phyloP scores from a whole-genome alignment of 2,888 invertebrate genomes.

The Laothoe populi region DNA sequence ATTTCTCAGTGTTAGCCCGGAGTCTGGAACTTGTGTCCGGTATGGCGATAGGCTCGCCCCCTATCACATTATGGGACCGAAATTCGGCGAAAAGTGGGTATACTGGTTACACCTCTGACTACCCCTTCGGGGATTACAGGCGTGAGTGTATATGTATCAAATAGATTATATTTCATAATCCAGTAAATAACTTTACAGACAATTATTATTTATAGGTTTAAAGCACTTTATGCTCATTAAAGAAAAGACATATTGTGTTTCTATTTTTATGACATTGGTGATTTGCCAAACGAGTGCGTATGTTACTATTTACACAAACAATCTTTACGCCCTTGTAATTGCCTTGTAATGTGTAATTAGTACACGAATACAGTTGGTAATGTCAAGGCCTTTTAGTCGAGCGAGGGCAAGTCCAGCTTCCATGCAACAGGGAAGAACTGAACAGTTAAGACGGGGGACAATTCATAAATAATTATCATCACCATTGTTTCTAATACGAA shows the following conservation, averaged over 20 bases:
- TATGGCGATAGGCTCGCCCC: too few relatives aligned
- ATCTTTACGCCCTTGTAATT: slow-evolving; percentile 44
- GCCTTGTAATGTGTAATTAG: slow-evolving; percentile 54
- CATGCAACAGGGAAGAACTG: slow-evolving; percentile 24
- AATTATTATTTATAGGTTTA: slow-evolving; percentile 8
- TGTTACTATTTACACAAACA: slow-evolving; percentile 25
- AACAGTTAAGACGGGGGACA: neutral
- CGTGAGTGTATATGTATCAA: too few relatives aligned
- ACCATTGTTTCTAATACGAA: too few relatives aligned
- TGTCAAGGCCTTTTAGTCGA: slow-evolving; percentile 53
- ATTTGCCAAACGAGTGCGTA: slow-evolving; percentile 3
- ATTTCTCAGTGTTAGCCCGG: too few relatives aligned
- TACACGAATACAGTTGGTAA: slow-evolving; percentile 46
- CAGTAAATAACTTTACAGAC: neutral
- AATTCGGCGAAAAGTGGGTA: too few relatives aligned
- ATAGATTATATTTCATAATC: too few relatives aligned
- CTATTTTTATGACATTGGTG: slow-evolving; percentile 4
- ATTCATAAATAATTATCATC: too few relatives aligned
- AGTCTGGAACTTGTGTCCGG: too few relatives aligned
- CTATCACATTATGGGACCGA: too few relatives aligned
- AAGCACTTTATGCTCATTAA: neutral
- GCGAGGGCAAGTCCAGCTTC: slow-evolving; percentile 48
- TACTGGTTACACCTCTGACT: too few relatives aligned
- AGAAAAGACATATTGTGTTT: neutral
- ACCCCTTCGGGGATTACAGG: too few relatives aligned